phyloP scores from a whole-genome alignment of 2,113 vertebrate species.

The Sander lucioperca region DNA sequence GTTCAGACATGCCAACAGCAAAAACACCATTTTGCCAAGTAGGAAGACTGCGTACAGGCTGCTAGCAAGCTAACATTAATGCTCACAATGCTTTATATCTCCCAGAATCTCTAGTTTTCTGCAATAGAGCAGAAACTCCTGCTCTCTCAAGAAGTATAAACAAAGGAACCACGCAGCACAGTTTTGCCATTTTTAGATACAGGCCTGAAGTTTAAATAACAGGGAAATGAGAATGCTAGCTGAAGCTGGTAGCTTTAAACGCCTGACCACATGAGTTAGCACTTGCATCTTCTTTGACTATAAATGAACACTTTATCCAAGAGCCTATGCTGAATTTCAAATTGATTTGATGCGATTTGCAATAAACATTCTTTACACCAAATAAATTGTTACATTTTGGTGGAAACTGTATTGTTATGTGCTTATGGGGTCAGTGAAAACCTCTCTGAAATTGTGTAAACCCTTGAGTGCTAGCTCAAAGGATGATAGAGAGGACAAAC shows the following conservation, averaged over 20 bases:
- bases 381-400: background rate
- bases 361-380: background rate
- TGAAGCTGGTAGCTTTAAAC: background rate
- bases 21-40: background rate
- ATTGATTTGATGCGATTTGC: background rate
- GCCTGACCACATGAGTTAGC: background rate
- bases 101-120: background rate
- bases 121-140: background rate
- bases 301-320: too few species aligned
- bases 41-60: background rate
- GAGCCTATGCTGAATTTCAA: background rate
- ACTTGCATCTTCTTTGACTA: background rate
- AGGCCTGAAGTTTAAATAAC: too few species aligned
- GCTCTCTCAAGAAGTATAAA: background rate
- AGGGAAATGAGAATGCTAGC: background rate
- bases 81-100: constrained; percentile 3
- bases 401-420: background rate
- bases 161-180: background rate
- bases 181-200: background rate
- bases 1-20: background rate
- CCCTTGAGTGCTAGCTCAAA: constrained; percentile 5
- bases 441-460: background rate
- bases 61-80: background rate
- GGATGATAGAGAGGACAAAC: constrained; percentile 14
- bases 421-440: too few species aligned